Evolutionary conservation across 2,888 invertebrate genomes (phyloP), one percentile per base, ranked within the genome.

Genomic region (Andrena hattorfiana): DNA sequence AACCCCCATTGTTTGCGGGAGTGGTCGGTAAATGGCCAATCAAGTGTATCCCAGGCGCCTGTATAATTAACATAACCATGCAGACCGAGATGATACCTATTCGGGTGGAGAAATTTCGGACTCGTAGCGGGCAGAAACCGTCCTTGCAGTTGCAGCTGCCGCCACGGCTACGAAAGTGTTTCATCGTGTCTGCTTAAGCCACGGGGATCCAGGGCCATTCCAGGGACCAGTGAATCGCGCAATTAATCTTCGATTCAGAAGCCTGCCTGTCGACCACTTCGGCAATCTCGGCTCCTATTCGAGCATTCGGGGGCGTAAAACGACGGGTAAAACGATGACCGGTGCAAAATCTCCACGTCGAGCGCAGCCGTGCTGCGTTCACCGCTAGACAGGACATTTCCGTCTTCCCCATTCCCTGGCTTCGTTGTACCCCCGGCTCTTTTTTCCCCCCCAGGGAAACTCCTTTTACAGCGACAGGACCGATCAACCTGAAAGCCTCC

Each of bases 221-320:
- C 71, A 63, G 77, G 28, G 59, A 32, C 76, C 89, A 69, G 81
- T 89, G 88, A 89, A 88, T 88, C 89, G 89, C 62, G 89, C 88
- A 88, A 88, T 88, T 88, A 88, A 88, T 88, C 88, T 88, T 87
- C 85, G 88, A 88, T 88, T 88, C 88, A 88, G 73, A 77, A 77
- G 69, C 81, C 79, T 66, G 71, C 63, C 73, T 68, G 80, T 77
- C 85, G 72, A 77, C 80, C 86, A 89, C 87, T 88, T 87, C 70
- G 86, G 66, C 86, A 88, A 88, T 88, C 87, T 80, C 81, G 84
- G 63, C 64, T 69, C 63, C 87, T 72, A 88, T 88, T 88, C 87
- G 81, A 16, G 48, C 80, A 76, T 81, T 83, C 80, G 75, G 75
- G 67, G 66, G 68, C 60, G 82, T 76, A 82, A 88, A 87, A 85